Conservation (phyloP, 2,113 vertebrate genomes). For the Hassar affinis region DNA sequence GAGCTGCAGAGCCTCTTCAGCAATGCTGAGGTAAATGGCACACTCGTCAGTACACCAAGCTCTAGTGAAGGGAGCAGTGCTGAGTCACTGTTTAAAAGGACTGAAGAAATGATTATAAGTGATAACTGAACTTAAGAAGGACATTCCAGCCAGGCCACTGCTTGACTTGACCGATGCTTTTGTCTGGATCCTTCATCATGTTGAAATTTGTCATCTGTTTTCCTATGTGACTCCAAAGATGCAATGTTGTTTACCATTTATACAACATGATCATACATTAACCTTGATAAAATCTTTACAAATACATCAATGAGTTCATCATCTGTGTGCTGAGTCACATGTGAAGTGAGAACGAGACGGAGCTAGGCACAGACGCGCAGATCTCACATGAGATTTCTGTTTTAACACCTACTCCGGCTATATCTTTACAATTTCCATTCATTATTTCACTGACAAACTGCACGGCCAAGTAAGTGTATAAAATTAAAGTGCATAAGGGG, state of each 20-base stretch:
- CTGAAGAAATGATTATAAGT: not conserved
- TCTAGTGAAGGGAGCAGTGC: not conserved
- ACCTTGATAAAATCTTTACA: not conserved
- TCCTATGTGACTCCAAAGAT: not conserved
- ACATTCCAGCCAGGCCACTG: not conserved
- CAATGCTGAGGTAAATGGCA: not conserved
- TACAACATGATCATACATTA: not conserved
- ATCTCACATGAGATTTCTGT: not conserved
- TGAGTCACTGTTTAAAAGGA: not conserved
- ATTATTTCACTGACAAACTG: not conserved
- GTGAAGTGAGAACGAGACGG: not conserved
- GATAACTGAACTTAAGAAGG: not conserved
- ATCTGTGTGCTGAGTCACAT: not conserved
- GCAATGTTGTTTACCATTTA: not conserved
- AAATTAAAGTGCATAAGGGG: conserved; percentile 1
- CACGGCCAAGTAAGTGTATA: not conserved
- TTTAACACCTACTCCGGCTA: not conserved
- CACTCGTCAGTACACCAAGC: not conserved
- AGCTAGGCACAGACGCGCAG: not conserved
- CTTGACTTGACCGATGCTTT: not conserved
- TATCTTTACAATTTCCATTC: not conserved
- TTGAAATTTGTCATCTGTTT: not conserved
- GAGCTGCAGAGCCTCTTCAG: not conserved
- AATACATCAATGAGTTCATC: not conserved
- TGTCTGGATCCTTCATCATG: not conserved